Conservation (phyloP, 2,888 invertebrate species). For the Lobophora halterata region DNA sequence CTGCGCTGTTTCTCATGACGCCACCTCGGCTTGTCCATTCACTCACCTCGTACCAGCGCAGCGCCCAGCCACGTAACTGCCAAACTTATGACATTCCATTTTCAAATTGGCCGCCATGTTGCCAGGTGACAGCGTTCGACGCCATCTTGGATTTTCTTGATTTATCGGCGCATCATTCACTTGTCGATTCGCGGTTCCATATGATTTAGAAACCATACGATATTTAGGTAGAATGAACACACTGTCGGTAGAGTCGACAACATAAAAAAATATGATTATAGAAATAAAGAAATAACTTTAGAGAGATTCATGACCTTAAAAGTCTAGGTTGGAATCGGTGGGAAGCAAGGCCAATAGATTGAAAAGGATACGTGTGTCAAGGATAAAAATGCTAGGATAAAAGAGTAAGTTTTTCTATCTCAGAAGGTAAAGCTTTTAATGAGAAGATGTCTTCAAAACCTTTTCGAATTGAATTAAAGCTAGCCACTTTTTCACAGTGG, state of each 20-base stretch:
- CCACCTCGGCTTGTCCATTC: conserved; percentile 64
- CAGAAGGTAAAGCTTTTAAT: conserved; percentile 25
- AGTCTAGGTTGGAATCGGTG: conserved; percentile 9
- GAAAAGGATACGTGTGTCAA: conserved; percentile 6
- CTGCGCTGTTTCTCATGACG: conserved; percentile 72
- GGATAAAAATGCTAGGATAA: too few species aligned
- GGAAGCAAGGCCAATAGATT: conserved; percentile 12
- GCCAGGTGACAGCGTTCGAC: conserved; percentile 47
- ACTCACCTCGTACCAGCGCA: conserved; percentile 58
- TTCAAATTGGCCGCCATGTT: conserved; percentile 54
- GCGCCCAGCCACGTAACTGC: conserved; percentile 61
- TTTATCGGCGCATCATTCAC: conserved; percentile 33
- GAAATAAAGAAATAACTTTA: neutral
- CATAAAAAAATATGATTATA: conserved; percentile 12
- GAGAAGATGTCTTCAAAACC: too few species aligned
- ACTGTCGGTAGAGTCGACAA: too few species aligned
- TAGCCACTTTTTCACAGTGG: conserved; percentile 22
- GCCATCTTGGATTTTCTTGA: conserved; percentile 41
- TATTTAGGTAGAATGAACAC: too few species aligned
- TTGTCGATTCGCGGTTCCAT: conserved; percentile 11
- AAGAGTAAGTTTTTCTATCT: conserved; percentile 17
- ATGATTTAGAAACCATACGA: conserved; percentile 22
- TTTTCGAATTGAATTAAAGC: conserved; percentile 1
- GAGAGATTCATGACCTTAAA: neutral
- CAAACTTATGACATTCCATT: conserved; percentile 78